Evolutionary conservation across 2,888 invertebrate species (phyloP), one percentile per base, ranked within the genome.

Genomic region (Perithous albicinctus): DNA sequence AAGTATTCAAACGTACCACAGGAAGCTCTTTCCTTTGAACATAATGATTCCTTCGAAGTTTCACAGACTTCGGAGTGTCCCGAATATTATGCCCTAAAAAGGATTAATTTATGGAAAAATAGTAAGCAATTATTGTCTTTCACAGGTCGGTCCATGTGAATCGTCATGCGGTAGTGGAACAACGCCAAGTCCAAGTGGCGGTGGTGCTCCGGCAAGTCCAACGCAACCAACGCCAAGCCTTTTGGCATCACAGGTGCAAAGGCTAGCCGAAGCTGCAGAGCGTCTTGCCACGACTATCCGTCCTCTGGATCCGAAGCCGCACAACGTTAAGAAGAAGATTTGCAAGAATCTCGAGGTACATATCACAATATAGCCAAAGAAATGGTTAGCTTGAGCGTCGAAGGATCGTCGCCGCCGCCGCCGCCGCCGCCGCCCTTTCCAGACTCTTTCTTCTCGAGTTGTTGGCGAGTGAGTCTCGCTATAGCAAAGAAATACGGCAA

Each of bases 241-340:
- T 32, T 94, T 96, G 82, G 97, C 97, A 85, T 94, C 96, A 70
- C 99, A 99, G 93, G 96, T 99, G 38, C 95, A 95, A 80, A 96
- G 97, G 89, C 94, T 99, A 61, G 96, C 97, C 0, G 94, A 96
- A 64, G 97, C 97, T 0, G 98, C 98, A 0, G 96, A 97, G 88
- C 95, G 96, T 87, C 94, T 99, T 70, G 96, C 97, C 84, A 95
- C 96, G 85, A 96, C 96, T 86, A 93, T 98, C 87, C 98, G 98
- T 3, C 96, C 96, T 80, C 94, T 97, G 81, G 98, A 98, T 91
- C 98, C 98, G 1, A 97, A 97, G 90, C 96, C 97, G 0, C 97
- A 96, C 90, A 98, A 97, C 88, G 98, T 98, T 93, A 98, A 98
- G 94, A 95, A 94, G 88, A 97, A 97, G 91, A 97, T 98, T 92